phyloP scores from a whole-genome alignment of 2,113 vertebrate genomes.

The Pungitius pungitius region DNA sequence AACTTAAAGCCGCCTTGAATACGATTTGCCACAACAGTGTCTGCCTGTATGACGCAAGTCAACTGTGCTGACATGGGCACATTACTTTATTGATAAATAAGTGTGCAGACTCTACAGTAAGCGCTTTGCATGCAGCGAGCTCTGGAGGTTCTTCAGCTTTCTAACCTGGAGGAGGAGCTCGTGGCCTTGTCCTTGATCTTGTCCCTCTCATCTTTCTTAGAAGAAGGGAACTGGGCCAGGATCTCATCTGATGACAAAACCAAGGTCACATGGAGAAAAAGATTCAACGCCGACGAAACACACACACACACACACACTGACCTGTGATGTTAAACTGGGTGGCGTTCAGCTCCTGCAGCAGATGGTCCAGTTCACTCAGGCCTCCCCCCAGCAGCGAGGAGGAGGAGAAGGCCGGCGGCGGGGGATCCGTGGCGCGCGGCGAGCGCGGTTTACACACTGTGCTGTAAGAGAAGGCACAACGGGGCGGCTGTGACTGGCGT shows the following conservation, averaged over 20 bases:
- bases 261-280: not conserved
- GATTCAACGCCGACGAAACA: no score
- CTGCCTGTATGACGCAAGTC: not conserved
- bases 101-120: not conserved
- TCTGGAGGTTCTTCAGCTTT: not conserved
- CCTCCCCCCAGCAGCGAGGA: conserved; percentile 88
- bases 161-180: conserved; percentile 66
- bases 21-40: not conserved
- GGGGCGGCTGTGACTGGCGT: no score
- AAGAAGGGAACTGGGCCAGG: conserved; percentile 90
- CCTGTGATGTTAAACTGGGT: conserved; percentile 95
- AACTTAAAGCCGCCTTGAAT: not conserved
- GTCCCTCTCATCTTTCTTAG: conserved; percentile 81
- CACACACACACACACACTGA: conserved; percentile 67
- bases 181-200: conserved; percentile 76
- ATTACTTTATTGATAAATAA: no score
- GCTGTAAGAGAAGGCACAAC: conserved; percentile 66
- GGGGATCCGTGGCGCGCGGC: conserved; percentile 77
- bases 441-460: conserved; percentile 89
- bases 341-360: conserved; percentile 92
- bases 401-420: conserved; percentile 81
- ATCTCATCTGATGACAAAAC: conserved; percentile 86
- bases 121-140: not conserved
- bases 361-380: conserved; percentile 89
- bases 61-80: no score